Evolutionary conservation across 2,113 vertebrate genomes (phyloP), one percentile per base, ranked within the genome.

Genomic region (Poeciliopsis turrubarensis): DNA sequence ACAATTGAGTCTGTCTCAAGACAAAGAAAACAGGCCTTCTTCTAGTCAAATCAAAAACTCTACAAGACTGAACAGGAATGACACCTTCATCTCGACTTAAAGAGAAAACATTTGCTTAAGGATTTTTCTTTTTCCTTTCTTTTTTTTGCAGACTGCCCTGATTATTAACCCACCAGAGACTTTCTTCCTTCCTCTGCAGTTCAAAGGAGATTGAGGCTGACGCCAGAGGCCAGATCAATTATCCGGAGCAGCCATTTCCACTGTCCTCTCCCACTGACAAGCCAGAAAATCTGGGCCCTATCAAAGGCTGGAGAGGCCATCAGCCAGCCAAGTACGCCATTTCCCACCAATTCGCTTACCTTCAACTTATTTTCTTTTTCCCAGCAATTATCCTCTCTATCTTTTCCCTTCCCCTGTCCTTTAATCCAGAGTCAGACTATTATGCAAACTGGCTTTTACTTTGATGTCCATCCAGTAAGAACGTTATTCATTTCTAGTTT

Each of bases 181-280:
- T 87, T 88, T 91, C 86, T 75, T 90, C 82, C 65, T 69, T 81
- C 78, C 79, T 82, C 76, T 70, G 78, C 78, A 90, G 89, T 92
- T 92, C 89, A 93, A 92, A 93, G 86, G 60, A 62, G 29, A 66
- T 73, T 51, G 70, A 87, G 80, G 84, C 31, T 66, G 84, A 81
- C 15, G 82, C 89, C 82, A 82, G 85, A 80, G 92, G 89, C 89
- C 86, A 89, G 88, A 92, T 92, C 90, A 84, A 91, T 92, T 94
- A 93, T 91, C 90, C 85, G 60, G 64, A 72, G 78, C 73, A 80
- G 79, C 86, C 83, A 84, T 92, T 93, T 90, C 81, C 89, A 92
- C 83, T 89, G 89, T 91, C 89, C 77, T 87, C 72, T 77, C 70
- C 75, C 71, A 85, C 86, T 75, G 86, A 88, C 84, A 85, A 44